Evolutionary conservation across 1,140 invertebrate species (phyloP).

Genomic region (Zaprionus kolodkinae): DNA sequence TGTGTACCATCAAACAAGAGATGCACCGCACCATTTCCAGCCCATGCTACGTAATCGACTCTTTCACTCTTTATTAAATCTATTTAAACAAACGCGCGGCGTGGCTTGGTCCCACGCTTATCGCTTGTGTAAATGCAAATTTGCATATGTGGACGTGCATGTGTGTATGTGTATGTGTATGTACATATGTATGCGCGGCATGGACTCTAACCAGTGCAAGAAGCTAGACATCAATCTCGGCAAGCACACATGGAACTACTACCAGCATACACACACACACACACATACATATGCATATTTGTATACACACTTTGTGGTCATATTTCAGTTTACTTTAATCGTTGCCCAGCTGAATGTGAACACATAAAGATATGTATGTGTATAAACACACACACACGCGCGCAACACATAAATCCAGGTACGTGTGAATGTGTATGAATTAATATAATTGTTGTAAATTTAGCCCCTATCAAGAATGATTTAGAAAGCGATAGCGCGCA

Average conservation of each 20-base stretch:
- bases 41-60: constrained; percentile 1
- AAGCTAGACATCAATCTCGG: constrained; percentile 4
- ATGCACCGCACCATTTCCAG: neutral
- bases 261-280: neutral
- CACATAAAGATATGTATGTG: neutral
- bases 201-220: neutral
- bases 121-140: constrained; percentile 2
- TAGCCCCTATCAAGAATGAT: constrained; percentile 10
- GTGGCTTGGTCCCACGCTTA: constrained; percentile 1
- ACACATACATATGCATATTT: neutral
- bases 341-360: neutral
- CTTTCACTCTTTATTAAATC: constrained; percentile 3
- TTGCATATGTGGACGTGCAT: neutral
- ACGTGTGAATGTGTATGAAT: neutral
- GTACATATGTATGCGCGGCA: neutral
- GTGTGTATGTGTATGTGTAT: neutral
- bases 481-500: neutral
- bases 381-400: neutral
- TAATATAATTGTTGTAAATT: constrained; percentile 12
- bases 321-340: neutral
- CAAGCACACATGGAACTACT: neutral
- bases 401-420: neutral
- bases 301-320: neutral
- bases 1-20: neutral
- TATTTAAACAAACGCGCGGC: neutral